These are phyloP conservation scores for Temnothorax nylanderi DNA, from an alignment of 1,140 invertebrate genomes.

Conservation along the genomic window DNA sequence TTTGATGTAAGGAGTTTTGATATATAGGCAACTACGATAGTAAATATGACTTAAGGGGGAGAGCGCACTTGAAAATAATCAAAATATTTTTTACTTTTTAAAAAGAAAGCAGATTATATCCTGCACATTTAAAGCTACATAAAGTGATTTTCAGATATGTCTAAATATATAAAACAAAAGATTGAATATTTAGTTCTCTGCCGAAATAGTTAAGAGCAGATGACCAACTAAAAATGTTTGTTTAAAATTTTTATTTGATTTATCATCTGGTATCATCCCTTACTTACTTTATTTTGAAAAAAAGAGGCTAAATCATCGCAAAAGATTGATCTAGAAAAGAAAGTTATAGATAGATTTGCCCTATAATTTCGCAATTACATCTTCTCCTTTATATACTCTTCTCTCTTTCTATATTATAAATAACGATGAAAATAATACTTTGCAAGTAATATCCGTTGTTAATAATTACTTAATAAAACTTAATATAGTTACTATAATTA, in stretches of 20 bases:
- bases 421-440: background rate
- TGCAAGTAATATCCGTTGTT: background rate
- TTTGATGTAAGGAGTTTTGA: background rate
- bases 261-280: background rate
- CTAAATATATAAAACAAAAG: background rate
- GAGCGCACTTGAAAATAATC: background rate
- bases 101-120: background rate
- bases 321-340: background rate
- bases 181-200: no score
- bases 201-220: no score
- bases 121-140: background rate
- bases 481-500: background rate
- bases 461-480: conserved; percentile 10
- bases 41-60: background rate
- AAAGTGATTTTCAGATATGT: background rate
- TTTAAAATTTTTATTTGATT: background rate
- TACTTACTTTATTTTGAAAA: background rate
- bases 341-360: no score
- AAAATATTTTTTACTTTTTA: background rate
- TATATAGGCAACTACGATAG: background rate
- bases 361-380: no score
- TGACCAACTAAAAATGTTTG: no score
- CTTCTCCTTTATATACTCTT: no score
- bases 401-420: background rate
- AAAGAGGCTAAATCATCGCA: background rate